phyloP scores from a whole-genome alignment of 1,140 invertebrate species.

The Ganaspis sp. region DNA sequence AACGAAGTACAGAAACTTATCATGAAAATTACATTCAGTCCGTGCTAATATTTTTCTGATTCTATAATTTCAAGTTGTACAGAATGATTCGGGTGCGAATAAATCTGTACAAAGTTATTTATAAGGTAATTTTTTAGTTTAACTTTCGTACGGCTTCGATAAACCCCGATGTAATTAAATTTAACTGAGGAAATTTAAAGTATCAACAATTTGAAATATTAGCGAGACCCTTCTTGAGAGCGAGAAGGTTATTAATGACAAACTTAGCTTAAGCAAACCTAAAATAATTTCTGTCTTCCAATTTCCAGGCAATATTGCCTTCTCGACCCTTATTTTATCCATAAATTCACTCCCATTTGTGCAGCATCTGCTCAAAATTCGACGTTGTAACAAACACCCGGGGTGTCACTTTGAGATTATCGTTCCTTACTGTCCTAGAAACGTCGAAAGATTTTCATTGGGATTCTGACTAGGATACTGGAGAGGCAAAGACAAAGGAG shows the following conservation, averaged over 20 bases:
- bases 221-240: background rate
- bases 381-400: background rate
- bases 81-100: too few species aligned
- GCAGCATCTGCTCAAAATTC: background rate
- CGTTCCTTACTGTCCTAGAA: conserved; percentile 5
- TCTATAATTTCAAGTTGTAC: too few species aligned
- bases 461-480: background rate
- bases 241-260: background rate
- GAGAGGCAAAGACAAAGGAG: conserved; percentile 36
- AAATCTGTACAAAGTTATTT: too few species aligned
- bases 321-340: background rate
- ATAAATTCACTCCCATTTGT: background rate
- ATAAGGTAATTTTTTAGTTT: too few species aligned
- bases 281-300: background rate
- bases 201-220: background rate
- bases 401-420: conserved; percentile 16
- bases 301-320: background rate
- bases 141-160: too few species aligned
- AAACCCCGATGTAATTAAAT: too few species aligned
- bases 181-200: background rate
- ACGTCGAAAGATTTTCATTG: conserved; percentile 14
- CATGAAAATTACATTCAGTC: too few species aligned
- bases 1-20: background rate
- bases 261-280: background rate
- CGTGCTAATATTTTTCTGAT: too few species aligned